A percentile compares a stretch with the other conserved stretches of the same genome.
phyloP scores from a whole-genome alignment of 2,797 vertebrate species.

The Lepilemur septentrionalis region DNA sequence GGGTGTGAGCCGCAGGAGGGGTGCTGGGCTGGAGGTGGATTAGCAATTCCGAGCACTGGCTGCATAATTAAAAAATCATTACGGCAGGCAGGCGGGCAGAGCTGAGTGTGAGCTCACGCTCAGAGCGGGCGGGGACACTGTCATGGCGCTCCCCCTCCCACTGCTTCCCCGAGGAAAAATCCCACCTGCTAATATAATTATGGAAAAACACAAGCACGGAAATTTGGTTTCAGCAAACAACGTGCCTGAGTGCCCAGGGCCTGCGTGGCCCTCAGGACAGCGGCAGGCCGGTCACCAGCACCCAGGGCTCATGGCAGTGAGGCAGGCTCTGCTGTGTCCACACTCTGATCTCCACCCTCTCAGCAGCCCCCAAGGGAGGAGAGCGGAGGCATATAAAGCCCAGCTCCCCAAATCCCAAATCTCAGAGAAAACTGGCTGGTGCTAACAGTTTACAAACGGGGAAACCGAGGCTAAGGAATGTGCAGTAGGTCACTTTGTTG shows the following conservation, averaged over 20 bases:
- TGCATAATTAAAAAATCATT: conserved; percentile 82
- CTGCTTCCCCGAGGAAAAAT: conserved; percentile 78
- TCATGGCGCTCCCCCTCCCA: conserved; percentile 68
- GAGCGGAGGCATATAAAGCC: neutral
- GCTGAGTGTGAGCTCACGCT: conserved; percentile 74
- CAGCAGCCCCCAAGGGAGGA: neutral
- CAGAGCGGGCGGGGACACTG: conserved; percentile 66
- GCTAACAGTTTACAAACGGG: neutral
- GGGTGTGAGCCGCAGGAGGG: conserved; percentile 58
- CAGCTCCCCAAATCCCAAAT: neutral
- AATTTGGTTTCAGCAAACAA: conserved; percentile 77
- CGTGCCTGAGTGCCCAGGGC: conserved; percentile 68
- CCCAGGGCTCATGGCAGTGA: neutral
- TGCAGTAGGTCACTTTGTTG: neutral
- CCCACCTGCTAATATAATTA: conserved; percentile 81
- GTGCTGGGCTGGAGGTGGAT: conserved; percentile 68
- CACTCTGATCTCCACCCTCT: neutral
- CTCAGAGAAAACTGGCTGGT: neutral
- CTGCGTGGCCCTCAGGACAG: conserved; percentile 32
- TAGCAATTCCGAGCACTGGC: conserved; percentile 77
- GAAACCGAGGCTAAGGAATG: conserved; percentile 49
- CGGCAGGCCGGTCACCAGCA: neutral
- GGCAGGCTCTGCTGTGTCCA: neutral
- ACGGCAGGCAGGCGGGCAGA: conserved; percentile 62
- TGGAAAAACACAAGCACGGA: conserved; percentile 80